Evolutionary conservation across 2,888 invertebrate species (phyloP), one percentile per base, ranked within the genome.

Genomic region (Sminthurides aquaticus): DNA sequence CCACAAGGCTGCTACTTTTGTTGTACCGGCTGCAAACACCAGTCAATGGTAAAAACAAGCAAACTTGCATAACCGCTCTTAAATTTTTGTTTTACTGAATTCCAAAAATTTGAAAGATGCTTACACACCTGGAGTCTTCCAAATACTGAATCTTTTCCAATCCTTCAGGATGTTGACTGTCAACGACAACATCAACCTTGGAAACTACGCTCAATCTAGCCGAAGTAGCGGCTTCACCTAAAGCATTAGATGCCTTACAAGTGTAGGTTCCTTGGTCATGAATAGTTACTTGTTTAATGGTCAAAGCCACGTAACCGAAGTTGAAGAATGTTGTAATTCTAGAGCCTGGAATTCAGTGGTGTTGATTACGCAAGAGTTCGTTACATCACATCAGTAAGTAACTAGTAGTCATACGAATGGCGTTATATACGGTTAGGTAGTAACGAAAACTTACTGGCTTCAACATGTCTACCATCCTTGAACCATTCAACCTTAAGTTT

Each of bases 241-340:
- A 80, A 69, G 88, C 84, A 77, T 95, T 95, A 75, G 85, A 89
- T 1, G 94, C 95, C 69, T 89, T 84, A 79, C 94, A 94, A 28
- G 64, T 69, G 78, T 94, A 95, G 70, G 86, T 84, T 58, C 95
- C 95, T 67, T 89, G 88, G 80, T 98, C 97, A 76, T 91, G 88
- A 59, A 89, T 83, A 18, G 90, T 91, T 15, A 97, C 89, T 71
- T 90, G 89, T 78, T 91, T 91, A 73, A 98, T 91, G 20, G 94
- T 92, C 67, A 99, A 80, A 8, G 96, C 92, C 61, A 97, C 95
- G 78, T 94, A 94, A 71, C 93, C 93, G 78, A 94, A 94, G 79
- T 94, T 94, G 79, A 91, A 93, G 84, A 91, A 91, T 61, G 90
- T 89, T 58, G 93, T 92, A 70, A 90, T 93, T 79, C 94, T 86